These are phyloP conservation scores for Tupaia chinensis DNA, from an alignment of 2,113 vertebrate species.

Conservation along the genomic window DNA sequence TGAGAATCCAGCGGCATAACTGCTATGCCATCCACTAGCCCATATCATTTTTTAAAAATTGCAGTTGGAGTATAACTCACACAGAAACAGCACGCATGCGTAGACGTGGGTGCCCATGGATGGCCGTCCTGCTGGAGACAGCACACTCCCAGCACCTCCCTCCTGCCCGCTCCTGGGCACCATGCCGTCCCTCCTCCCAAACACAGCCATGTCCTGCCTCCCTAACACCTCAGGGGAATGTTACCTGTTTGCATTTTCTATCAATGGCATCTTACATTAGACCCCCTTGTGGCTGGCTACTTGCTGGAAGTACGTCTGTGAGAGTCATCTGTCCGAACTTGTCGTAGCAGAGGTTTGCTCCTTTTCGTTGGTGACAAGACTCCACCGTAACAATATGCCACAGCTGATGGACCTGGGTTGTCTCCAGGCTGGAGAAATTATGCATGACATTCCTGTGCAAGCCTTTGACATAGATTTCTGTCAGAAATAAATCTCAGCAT, in stretches of 20 bases:
- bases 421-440: not conserved
- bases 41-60: not conserved
- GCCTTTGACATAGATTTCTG: not conserved
- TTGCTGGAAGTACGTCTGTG: not conserved
- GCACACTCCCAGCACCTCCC: not conserved
- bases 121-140: fast-evolving
- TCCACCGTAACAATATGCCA: not conserved
- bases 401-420: too few relatives aligned
- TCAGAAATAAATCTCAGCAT: not conserved
- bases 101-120: fast-evolving
- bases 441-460: not conserved
- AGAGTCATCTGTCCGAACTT: not conserved
- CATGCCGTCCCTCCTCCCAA: not conserved
- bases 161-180: not conserved
- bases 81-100: not conserved
- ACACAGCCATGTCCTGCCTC: not conserved
- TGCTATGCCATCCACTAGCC: too few relatives aligned
- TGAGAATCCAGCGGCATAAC: too few relatives aligned
- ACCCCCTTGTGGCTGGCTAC: not conserved
- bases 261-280: not conserved
- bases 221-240: not conserved
- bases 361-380: not conserved
- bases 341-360: not conserved
- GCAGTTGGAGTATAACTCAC: not conserved
- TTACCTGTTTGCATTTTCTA: not conserved